Evolutionary conservation across 2,113 vertebrate species (phyloP), one percentile per base, ranked within the genome.

Genomic region (Proteles cristata): DNA sequence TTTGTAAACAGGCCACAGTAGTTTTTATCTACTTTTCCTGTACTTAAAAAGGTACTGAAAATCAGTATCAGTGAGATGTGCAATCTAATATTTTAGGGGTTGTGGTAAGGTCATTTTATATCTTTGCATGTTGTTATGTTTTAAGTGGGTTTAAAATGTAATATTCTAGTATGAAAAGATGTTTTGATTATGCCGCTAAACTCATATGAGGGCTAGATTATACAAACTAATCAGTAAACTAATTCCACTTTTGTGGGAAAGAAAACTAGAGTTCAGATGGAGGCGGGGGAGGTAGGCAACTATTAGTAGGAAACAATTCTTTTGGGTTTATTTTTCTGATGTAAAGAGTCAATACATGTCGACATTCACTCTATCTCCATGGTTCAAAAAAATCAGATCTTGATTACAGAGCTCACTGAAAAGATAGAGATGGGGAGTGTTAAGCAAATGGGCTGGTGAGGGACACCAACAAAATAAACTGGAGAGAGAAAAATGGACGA

Each of bases 1-100:
- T 68, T 55, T 61, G 28, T 8, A 73, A 88, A 28, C 28, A 66
- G 14, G 3, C 26, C 63, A 91, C 9, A 77, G 9, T 94, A 89
- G 66, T 88, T 97, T 93, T 90, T 35, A 89, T 31, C 31, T 7
- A 89, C 26, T 68, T 95, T 92, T 87, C 26, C 26, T 82, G 16
- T 5, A 82, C 28, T 71, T 94, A 89, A n/a, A 74, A 76, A 86
- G 9, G 19, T 81, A 83, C 19, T 82, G 33, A 90, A 97, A 94
- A 95, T 93, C 66, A 88, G 35, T 81, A 55, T 80, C 50, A 5
- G 39, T 58, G 66, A 91, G 35, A 88, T 58, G 25, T 85, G 2
- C 65, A 93, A 89, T 88, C 35, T 86, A 79, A 21, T 79, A 86
- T 77, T 66, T 96, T 26, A 17, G 21, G 74, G 16, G 11, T 1